Conservation (phyloP, 2,797 vertebrate species). For the Linurgus olivaceus region DNA sequence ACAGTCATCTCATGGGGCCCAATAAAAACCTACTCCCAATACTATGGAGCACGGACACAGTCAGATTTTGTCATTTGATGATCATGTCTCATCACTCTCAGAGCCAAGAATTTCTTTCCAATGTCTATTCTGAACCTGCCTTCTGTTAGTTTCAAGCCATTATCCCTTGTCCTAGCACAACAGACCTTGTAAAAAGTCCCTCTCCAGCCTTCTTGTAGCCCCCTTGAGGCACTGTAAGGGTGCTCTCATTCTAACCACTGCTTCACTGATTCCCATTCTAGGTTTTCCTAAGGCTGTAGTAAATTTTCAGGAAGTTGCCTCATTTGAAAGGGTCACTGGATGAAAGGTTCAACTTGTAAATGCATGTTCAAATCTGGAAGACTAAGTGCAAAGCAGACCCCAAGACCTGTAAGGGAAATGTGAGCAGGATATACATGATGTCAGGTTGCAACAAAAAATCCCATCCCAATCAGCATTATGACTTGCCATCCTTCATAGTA, state of each 20-base stretch:
- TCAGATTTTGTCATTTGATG: neutral
- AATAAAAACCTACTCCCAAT: neutral
- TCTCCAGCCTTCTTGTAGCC: neutral
- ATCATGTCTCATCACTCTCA: neutral
- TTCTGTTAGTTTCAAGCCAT: neutral
- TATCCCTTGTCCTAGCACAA: neutral
- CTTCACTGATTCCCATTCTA: neutral
- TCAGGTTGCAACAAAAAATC: neutral
- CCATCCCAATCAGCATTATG: neutral
- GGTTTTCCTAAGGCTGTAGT: neutral
- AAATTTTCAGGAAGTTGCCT: neutral
- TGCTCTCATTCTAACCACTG: neutral
- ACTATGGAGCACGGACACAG: neutral
- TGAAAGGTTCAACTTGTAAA: neutral
- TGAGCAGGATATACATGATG: neutral
- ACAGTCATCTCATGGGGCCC: accelerated
- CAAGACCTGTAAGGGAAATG: neutral
- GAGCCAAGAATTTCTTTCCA: neutral
- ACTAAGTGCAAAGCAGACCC: neutral
- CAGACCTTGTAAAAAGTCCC: no score
- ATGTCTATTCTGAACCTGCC: neutral
- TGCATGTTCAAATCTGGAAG: neutral
- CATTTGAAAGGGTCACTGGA: neutral
- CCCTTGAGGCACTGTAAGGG: neutral
- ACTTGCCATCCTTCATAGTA: neutral